phyloP scores from a whole-genome alignment of 2,113 vertebrate genomes.

The Leucopsar rothschildi region DNA sequence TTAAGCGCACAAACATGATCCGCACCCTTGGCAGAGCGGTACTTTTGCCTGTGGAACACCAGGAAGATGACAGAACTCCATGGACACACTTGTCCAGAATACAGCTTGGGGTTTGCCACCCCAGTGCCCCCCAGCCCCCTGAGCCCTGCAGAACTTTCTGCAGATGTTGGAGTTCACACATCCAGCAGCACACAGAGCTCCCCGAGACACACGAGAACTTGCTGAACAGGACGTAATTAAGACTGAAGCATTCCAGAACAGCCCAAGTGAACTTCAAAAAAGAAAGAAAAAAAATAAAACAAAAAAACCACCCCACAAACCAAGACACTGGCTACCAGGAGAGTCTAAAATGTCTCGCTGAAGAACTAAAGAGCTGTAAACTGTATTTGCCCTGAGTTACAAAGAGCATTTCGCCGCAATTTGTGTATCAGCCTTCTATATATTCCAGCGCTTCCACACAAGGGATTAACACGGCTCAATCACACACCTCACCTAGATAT shows the following conservation, averaged over 20 bases:
- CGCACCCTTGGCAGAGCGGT: not conserved
- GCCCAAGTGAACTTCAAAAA: conserved; percentile 48
- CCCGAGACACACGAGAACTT: conserved; percentile 8
- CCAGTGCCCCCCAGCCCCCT: not conserved
- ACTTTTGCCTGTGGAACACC: not conserved
- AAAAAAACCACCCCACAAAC: not conserved
- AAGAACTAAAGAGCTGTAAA: not conserved
- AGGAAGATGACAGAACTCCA: rapidly evolving
- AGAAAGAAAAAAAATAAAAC: not conserved
- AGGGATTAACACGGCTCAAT: not conserved
- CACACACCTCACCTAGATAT: not conserved
- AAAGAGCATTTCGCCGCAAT: not conserved
- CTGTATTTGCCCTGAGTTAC: not conserved
- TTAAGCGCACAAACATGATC: not conserved
- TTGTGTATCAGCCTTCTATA: not conserved
- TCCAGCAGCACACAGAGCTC: not conserved
- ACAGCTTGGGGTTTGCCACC: not conserved
- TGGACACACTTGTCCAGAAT: rapidly evolving
- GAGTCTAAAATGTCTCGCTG: not conserved
- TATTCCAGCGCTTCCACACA: not conserved
- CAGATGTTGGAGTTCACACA: not conserved
- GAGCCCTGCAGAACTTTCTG: not conserved
- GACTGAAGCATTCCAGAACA: conserved; percentile 45
- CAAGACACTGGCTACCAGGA: not conserved
- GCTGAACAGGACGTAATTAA: conserved; percentile 54